These are phyloP conservation scores for Scaptomyza hsui DNA, from an alignment of 1,140 invertebrate genomes.

Conservation along the genomic window DNA sequence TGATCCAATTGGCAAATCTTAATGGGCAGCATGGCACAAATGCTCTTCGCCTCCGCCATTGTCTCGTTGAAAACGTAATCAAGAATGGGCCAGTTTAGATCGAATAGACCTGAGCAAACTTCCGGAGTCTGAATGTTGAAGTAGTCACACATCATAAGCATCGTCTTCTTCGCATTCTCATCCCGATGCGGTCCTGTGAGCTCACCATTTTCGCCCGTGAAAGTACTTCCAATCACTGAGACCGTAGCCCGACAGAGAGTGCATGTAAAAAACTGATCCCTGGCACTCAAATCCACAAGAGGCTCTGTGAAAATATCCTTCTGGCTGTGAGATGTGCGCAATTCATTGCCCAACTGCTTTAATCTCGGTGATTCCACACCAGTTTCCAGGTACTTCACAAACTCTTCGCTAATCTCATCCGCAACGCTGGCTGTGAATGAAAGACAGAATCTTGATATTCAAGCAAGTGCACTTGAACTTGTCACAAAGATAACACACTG, in stretches of 20 bases:
- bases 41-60: constrained; percentile 48
- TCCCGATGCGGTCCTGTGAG: constrained; percentile 55
- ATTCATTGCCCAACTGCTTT: constrained; percentile 34
- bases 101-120: constrained; percentile 85
- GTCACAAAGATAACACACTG: constrained; percentile 15
- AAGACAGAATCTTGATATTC: constrained; percentile 11
- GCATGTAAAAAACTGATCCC: constrained; percentile 83
- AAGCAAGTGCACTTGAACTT: constrained; percentile 31
- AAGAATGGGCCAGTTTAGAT: constrained; percentile 63
- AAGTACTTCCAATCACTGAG: constrained; percentile 78
- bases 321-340: constrained; percentile 46
- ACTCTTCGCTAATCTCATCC: constrained; percentile 67
- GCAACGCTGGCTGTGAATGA: constrained; percentile 45
- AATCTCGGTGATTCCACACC: constrained; percentile 50
- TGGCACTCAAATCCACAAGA: constrained; percentile 44
- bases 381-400: constrained; percentile 56
- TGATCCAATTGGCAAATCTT: constrained; percentile 60
- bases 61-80: constrained; percentile 68
- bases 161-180: constrained; percentile 85
- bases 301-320: constrained; percentile 67
- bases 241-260: constrained; percentile 85
- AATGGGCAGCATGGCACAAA: constrained; percentile 72
- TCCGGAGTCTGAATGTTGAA: constrained; percentile 80
- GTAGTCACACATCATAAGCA: constrained; percentile 55
- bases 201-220: constrained; percentile 57